A percentile compares a stretch with the other conserved stretches of the same genome.
Evolutionary conservation across 2,888 invertebrate genomes (phyloP).

Genomic region (Thelaira solivaga): DNA sequence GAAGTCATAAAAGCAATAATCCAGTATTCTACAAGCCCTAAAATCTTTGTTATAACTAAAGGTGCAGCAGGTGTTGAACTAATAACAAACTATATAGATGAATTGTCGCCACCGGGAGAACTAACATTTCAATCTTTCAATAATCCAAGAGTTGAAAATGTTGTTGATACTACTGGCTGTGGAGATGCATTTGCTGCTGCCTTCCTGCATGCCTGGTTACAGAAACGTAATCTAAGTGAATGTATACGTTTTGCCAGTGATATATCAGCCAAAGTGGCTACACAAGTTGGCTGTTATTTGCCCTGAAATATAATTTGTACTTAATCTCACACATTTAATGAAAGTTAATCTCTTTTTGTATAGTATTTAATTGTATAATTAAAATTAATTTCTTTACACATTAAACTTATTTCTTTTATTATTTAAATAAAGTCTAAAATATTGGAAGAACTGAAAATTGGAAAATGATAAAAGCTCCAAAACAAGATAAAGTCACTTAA

Average conservation of each 20-base stretch:
- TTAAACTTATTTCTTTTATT: no score
- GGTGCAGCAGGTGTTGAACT: slow-evolving; percentile 80
- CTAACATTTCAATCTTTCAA: slow-evolving; percentile 68
- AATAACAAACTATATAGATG: slow-evolving; percentile 70
- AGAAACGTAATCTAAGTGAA: slow-evolving; percentile 73
- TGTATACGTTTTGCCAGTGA: slow-evolving; percentile 77
- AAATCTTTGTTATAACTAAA: slow-evolving; percentile 81
- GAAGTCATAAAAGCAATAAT: slow-evolving; percentile 65
- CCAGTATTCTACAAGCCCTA: slow-evolving; percentile 52
- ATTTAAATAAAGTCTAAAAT: no score
- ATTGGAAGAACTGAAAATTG: no score
- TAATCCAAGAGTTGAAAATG: slow-evolving; percentile 75
- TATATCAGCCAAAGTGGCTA: slow-evolving; percentile 78
- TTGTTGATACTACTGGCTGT: slow-evolving; percentile 80
- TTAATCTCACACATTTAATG: not conserved
- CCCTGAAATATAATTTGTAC: slow-evolving; percentile 65
- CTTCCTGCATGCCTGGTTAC: slow-evolving; percentile 78
- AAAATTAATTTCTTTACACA: no score
- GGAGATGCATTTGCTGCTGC: slow-evolving; percentile 81
- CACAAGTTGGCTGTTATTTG: slow-evolving; percentile 78
- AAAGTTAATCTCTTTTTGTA: no score
- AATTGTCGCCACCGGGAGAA: slow-evolving; percentile 64
- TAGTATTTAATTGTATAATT: no score
- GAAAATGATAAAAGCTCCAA: no score
- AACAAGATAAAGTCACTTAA: no score